A percentile compares a stretch with the other conserved stretches of the same genome.
Evolutionary conservation across 2,797 vertebrate genomes (phyloP).

Genomic region (Nannoperca obscura): DNA sequence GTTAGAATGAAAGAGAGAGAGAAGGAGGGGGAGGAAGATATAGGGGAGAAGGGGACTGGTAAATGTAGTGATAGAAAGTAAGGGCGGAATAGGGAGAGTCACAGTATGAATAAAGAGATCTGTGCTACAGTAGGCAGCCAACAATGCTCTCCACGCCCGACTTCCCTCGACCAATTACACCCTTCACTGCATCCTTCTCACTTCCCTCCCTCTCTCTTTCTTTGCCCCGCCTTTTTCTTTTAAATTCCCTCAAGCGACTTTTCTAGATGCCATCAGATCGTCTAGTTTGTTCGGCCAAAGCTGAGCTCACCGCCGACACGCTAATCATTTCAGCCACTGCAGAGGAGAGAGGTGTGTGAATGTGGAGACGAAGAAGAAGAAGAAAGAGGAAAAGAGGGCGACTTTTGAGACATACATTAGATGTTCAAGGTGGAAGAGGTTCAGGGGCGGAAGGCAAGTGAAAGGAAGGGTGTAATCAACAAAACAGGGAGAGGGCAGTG

Average conservation of each 20-base stretch:
- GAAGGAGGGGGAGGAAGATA: neutral
- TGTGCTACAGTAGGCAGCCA: slow-evolving; percentile 69
- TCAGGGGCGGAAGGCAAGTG: neutral
- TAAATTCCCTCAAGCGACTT: slow-evolving; percentile 53
- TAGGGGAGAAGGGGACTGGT: neutral
- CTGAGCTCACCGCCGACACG: slow-evolving; percentile 20
- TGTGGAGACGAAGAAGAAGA: neutral
- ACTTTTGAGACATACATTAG: slow-evolving; percentile 21
- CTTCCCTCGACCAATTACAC: slow-evolving; percentile 84
- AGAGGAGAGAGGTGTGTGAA: neutral
- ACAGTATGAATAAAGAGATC: slow-evolving; percentile 54
- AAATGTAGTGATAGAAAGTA: slow-evolving; percentile 19
- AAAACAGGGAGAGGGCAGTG: neutral
- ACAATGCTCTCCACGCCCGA: slow-evolving; percentile 77
- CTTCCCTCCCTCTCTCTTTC: neutral
- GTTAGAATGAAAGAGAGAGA: neutral
- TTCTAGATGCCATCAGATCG: slow-evolving; percentile 61
- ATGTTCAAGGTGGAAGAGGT: slow-evolving; percentile 6
- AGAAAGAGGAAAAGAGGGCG: neutral
- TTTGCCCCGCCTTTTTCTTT: neutral
- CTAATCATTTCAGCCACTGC: slow-evolving; percentile 76
- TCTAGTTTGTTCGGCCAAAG: slow-evolving; percentile 69
- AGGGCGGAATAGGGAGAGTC: slow-evolving; percentile 14
- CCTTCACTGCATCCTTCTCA: slow-evolving; percentile 72
- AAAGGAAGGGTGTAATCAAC: neutral